Conservation (phyloP, 2,888 invertebrate species). For the Cephus runcator region DNA sequence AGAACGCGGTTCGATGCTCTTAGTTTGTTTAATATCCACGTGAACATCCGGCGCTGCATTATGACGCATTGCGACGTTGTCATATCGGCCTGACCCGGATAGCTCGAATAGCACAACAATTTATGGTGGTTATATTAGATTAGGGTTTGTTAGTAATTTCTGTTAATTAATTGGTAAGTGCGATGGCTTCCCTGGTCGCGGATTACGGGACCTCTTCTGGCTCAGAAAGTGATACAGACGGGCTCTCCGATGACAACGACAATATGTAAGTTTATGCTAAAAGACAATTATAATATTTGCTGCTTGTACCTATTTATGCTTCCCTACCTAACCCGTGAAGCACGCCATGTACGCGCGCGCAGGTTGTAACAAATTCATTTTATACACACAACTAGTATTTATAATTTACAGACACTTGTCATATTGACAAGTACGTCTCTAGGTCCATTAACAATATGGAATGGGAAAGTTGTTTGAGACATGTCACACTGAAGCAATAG, state of each 20-base stretch:
- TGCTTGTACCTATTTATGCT: background rate
- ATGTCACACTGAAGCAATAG: background rate
- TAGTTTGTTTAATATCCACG: background rate
- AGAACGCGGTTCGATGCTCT: background rate
- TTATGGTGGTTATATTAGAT: slow-evolving; percentile 28
- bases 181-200: slow-evolving; percentile 75
- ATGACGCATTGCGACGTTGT: slow-evolving; percentile 32
- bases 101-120: slow-evolving; percentile 13
- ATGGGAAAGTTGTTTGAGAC: background rate
- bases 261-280: slow-evolving; percentile 54
- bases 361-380: background rate
- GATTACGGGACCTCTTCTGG: slow-evolving; percentile 74
- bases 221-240: slow-evolving; percentile 67
- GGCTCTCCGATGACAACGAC: slow-evolving; percentile 45
- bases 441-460: background rate
- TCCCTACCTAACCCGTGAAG: background rate
- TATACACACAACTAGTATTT: background rate
- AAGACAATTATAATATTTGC: background rate
- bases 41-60: slow-evolving; percentile 10
- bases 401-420: background rate
- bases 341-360: background rate
- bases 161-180: slow-evolving; percentile 37
- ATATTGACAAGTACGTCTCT: background rate
- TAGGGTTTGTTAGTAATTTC: slow-evolving; percentile 29
- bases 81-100: slow-evolving; percentile 33